Evolutionary conservation across 1,140 invertebrate species (phyloP), one percentile per base, ranked within the genome.

Genomic region (Drosophila watanabei): DNA sequence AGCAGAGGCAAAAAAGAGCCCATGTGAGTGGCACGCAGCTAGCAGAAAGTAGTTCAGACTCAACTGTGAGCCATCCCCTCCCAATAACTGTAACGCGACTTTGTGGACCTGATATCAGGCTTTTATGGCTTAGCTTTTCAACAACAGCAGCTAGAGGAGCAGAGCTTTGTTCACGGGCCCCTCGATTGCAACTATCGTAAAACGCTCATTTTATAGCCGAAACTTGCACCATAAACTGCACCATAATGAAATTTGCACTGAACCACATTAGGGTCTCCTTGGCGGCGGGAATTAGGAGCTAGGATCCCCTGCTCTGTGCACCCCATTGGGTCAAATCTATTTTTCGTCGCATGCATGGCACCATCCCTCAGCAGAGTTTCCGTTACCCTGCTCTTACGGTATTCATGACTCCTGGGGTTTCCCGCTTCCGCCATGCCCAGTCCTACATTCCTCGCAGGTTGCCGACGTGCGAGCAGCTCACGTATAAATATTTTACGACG

Each of bases 401-500:
- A 89, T 88, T 88, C 84, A 88, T 89, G 86, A 81, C 80, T 71
- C 49, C 73, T 28, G 43, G 35, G 28, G 16, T 13, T 24, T 28
- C n/a, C 33, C 43, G n/a, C 11, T 5, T 14, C n/a, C 43, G 45
- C 18, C 24, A 18, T 18, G 58, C 46, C 35, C 43, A 51, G 41
- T 14, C 33, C 46, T 32, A 69, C 48, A 37, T 39, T 51, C 46
- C 46, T 43, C 45, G 43, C 60, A 70, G 75, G 68, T 60, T 71
- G 75, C 60, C 33, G 65, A 66, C 71, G 66, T 80, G 61, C 62
- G 76, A 75, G 79, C 76, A 79, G 60, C 73, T 84, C 91, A 92
- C 91, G 91, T 92, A 92, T 92, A 92, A 91, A 92, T 92, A 91
- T 92, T 92, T 92, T 92, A 92, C 85, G 88, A 92, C 85, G 91